These are phyloP conservation scores for Chaenogobius annularis DNA, from an alignment of 2,113 vertebrate genomes.

Conservation along the genomic window DNA sequence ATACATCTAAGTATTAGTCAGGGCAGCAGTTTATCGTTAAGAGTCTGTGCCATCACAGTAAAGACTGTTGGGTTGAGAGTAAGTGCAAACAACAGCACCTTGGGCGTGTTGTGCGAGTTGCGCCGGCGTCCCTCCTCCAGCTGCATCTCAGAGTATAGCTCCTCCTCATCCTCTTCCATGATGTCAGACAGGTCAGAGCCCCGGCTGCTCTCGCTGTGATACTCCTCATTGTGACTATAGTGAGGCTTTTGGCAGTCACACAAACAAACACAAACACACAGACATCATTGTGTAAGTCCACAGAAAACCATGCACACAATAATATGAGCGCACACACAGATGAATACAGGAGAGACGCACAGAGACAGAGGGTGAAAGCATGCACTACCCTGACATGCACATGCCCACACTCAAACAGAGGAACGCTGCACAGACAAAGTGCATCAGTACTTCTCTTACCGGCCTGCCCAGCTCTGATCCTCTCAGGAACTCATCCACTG, in stretches of 20 bases:
- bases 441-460: slow-evolving; percentile 69
- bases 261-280: slow-evolving; percentile 66
- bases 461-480: slow-evolving; percentile 93
- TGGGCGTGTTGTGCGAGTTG: slow-evolving; percentile 87
- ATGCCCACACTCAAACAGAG: slow-evolving; percentile 14
- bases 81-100: slow-evolving; percentile 81
- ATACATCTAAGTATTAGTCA: slow-evolving; percentile 33
- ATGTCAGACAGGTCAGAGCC: slow-evolving; percentile 98
- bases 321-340: slow-evolving; percentile 53
- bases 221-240: slow-evolving; percentile 90
- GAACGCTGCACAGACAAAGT: slow-evolving; percentile 9
- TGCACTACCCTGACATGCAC: slow-evolving; percentile 48
- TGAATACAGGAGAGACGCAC: slow-evolving; percentile 31
- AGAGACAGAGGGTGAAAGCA: slow-evolving; percentile 52
- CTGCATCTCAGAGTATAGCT: slow-evolving; percentile 96
- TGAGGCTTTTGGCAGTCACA: slow-evolving; percentile 79
- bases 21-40: slow-evolving; percentile 67
- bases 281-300: slow-evolving; percentile 65
- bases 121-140: slow-evolving; percentile 88
- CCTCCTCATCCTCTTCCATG: slow-evolving; percentile 98
- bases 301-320: slow-evolving; percentile 45
- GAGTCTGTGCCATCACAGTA: slow-evolving; percentile 60
- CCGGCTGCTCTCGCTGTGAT: slow-evolving; percentile 95
- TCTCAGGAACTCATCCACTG: slow-evolving; percentile 93
- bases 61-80: slow-evolving; percentile 52